phyloP scores from a whole-genome alignment of 2,888 invertebrate species.

The Caenorhabditis macrosperma region DNA sequence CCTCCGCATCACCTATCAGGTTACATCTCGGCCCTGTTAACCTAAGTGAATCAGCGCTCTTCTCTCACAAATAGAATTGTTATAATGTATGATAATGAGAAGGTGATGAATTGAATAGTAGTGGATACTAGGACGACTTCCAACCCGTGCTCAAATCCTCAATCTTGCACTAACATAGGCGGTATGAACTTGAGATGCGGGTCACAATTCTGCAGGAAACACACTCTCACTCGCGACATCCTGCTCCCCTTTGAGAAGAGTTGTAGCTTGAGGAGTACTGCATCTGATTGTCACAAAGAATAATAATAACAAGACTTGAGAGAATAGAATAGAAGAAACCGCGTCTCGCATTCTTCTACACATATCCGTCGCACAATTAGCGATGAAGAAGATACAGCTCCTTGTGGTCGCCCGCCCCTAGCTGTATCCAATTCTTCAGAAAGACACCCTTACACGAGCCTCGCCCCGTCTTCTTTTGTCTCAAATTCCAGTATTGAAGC shows the following conservation, averaged over 20 bases:
- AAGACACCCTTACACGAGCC: constrained; percentile 20
- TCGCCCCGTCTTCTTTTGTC: constrained; percentile 40
- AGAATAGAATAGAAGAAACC: constrained; percentile 60
- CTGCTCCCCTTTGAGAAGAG: constrained; percentile 24
- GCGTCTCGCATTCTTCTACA: constrained; percentile 57
- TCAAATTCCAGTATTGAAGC: constrained; percentile 48
- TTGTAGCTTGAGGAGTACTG: constrained; percentile 37
- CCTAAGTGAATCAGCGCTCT: constrained; percentile 16
- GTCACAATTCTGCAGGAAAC: neutral
- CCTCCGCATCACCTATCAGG: constrained; percentile 9
- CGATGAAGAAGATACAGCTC: constrained; percentile 54
- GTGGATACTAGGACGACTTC: constrained; percentile 42
- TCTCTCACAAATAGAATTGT: constrained; percentile 47
- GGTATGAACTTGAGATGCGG: constrained; percentile 15
- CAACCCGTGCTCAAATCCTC: constrained; percentile 22
- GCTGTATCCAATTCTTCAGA: constrained; percentile 49
- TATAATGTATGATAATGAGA: constrained; percentile 62
- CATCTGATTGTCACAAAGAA: constrained; percentile 50
- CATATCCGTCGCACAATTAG: constrained; percentile 61
- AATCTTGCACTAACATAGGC: constrained; percentile 40
- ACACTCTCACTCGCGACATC: constrained; percentile 2
- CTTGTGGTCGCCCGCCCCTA: constrained; percentile 56
- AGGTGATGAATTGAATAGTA: constrained; percentile 55
- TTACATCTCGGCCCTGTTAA: constrained; percentile 31
- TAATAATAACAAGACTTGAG: constrained; percentile 57